A percentile compares a stretch with the other conserved stretches of the same genome.
These are phyloP conservation scores for Allobates femoralis DNA, from an alignment of 2,797 vertebrate species.

Conservation along the genomic window DNA sequence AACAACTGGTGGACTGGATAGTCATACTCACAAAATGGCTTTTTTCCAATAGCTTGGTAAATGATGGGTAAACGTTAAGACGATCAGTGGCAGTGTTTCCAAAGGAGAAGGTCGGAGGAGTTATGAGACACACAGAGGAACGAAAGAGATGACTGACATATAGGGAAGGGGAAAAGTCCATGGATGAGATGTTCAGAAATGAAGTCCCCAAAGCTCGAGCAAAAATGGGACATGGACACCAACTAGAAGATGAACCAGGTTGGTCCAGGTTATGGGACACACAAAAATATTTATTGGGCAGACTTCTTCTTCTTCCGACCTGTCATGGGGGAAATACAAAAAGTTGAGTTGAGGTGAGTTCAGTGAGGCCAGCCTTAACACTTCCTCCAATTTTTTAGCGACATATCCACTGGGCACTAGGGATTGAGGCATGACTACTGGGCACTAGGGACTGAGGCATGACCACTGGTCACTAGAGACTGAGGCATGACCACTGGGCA, in stretches of 20 bases:
- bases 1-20: not conserved
- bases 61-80: not conserved
- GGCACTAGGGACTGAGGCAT: no score
- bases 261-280: not conserved
- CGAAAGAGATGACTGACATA: no score
- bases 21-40: constrained; percentile 16
- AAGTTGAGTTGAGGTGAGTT: not conserved
- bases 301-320: constrained; percentile 78
- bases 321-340: constrained; percentile 42
- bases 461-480: no score
- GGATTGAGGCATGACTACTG: no score
- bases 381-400: no score
- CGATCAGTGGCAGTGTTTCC: constrained; percentile 15
- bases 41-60: constrained; percentile 3
- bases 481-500: no score
- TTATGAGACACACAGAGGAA: not conserved
- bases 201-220: not conserved
- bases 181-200: not conserved
- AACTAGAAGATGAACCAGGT: not conserved
- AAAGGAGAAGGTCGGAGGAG: not conserved
- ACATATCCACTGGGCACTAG: no score
- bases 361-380: not conserved
- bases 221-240: not conserved
- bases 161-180: not conserved
- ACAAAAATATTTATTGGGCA: constrained; percentile 53